These are phyloP conservation scores for Serilophus lunatus DNA, from an alignment of 2,113 vertebrate species.

Conservation along the genomic window DNA sequence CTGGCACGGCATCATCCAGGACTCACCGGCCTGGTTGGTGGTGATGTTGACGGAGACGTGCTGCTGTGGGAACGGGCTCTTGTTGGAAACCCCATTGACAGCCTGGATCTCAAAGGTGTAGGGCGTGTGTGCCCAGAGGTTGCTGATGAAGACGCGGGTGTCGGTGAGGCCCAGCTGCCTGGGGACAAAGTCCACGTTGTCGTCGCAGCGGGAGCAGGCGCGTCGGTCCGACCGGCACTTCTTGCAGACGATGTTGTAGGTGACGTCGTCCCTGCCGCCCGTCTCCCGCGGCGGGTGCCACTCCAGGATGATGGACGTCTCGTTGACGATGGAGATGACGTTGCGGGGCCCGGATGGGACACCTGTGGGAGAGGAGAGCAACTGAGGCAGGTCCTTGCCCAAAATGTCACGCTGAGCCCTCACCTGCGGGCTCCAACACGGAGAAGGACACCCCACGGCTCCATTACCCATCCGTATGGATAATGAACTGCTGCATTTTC, in stretches of 20 bases:
- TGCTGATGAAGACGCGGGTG: constrained; percentile 94
- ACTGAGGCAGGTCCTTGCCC: background rate
- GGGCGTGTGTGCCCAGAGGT: constrained; percentile 90
- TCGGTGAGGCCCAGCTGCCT: constrained; percentile 91
- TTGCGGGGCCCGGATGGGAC: constrained; percentile 94
- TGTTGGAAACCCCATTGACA: constrained; percentile 92
- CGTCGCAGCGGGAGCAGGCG: constrained; percentile 92
- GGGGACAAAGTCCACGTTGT: constrained; percentile 95
- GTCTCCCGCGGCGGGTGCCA: constrained; percentile 94
- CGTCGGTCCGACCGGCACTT: constrained; percentile 90
- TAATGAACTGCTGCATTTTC: background rate
- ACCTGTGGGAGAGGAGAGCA: constrained; percentile 67
- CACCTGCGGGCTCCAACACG: rapidly evolving
- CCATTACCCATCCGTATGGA: too few relatives aligned
- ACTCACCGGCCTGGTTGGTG: constrained; percentile 97
- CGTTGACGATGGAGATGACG: constrained; percentile 95
- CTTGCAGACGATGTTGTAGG: constrained; percentile 97
- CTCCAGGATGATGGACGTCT: constrained; percentile 95
- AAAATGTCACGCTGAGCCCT: background rate
- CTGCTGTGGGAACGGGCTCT: constrained; percentile 93
- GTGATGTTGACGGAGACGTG: constrained; percentile 96
- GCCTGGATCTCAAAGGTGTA: constrained; percentile 98
- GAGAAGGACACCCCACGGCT: background rate
- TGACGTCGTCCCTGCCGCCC: constrained; percentile 88
- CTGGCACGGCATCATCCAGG: rapidly evolving